Evolutionary conservation across 1,140 invertebrate species (phyloP), one percentile per base, ranked within the genome.

Genomic region (Plutomurus gul): DNA sequence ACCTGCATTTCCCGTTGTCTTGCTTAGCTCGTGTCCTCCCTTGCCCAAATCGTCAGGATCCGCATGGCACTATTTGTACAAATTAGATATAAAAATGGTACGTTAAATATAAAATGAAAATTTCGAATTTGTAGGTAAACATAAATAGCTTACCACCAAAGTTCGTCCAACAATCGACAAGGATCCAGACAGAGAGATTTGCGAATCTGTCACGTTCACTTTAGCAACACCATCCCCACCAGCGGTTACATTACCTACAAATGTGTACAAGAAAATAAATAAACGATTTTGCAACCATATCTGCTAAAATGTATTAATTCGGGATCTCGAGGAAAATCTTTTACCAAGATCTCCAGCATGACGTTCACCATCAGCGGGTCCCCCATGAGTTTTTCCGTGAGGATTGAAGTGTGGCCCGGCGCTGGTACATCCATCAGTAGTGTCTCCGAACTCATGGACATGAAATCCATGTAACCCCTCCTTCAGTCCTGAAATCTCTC

Each of bases 351-450:
- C 97, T 22, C 97, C 97, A 82, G 93, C 91, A 86, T 99, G 97
- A 65, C 94, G 91, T 1, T 90, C 88, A 13, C 85, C 85, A 81
- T 94, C 91, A 27, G 85, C 85, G 8, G 96, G 96, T 13, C 89
- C 94, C 8, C 95, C 97, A 86, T 99, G 97, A 1, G 92, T 92
- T 84, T 93, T 93, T 76, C 90, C 90, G 60, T 88, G 83, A 0
- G 97, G 97, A 88, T 99, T 99, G 88, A 96, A 99, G 88, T 99
- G 98, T 0, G 95, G 89, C 0, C 81, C 98, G 20, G 97, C 96
- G 71, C 95, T 96, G 3, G 92, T 95, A 87, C 98, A 99, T 0
- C 97, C 92, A 86, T 98, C 96, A 40, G 96, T 97, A 81, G 95
- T 94, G 86, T 99, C 97, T 1, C 97, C 98, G 86, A 96, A 98